Percentiles rank a stretch among this genome's conserved stretches.
phyloP scores from a whole-genome alignment of 2,797 vertebrate genomes.

The Toxotes lorentzi region DNA sequence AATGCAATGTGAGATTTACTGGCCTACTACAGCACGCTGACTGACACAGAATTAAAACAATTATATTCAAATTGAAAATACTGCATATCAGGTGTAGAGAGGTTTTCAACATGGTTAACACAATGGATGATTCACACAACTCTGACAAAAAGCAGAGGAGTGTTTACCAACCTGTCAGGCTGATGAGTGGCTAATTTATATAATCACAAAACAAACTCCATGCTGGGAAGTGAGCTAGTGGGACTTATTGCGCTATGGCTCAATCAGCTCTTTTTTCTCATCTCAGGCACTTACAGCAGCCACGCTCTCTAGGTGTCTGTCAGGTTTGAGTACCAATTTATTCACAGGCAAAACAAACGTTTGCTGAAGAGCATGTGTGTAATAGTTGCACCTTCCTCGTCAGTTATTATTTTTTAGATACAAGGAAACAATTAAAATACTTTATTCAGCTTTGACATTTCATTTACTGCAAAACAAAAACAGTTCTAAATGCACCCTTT shows the following conservation, averaged over 20 bases:
- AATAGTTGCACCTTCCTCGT: not conserved
- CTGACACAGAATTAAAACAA: not conserved
- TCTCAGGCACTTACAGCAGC: conserved; percentile 13
- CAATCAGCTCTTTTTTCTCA: conserved; percentile 12
- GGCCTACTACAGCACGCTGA: not conserved
- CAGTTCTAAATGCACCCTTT: not conserved
- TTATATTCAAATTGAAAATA: not conserved
- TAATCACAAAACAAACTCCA: not conserved
- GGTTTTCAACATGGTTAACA: not conserved
- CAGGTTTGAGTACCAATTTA: conserved; percentile 8
- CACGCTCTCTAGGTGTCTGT: conserved; percentile 9
- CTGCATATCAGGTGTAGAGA: not conserved
- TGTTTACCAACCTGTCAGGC: not conserved
- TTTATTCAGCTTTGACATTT: conserved; percentile 17
- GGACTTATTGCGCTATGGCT: conserved; percentile 17
- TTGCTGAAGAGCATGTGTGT: not conserved
- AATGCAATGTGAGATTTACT: not conserved
- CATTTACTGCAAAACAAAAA: not conserved
- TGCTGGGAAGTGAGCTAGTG: not conserved
- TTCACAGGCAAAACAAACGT: not conserved
- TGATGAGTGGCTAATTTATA: conserved; percentile 25
- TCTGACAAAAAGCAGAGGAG: not conserved
- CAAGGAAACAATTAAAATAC: not conserved
- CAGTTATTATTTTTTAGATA: not conserved
- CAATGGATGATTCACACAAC: not conserved